Percentiles rank a stretch among this genome's conserved stretches.
These are phyloP conservation scores for Rhinichthys klamathensis DNA, from an alignment of 2,113 vertebrate species.

Conservation along the genomic window DNA sequence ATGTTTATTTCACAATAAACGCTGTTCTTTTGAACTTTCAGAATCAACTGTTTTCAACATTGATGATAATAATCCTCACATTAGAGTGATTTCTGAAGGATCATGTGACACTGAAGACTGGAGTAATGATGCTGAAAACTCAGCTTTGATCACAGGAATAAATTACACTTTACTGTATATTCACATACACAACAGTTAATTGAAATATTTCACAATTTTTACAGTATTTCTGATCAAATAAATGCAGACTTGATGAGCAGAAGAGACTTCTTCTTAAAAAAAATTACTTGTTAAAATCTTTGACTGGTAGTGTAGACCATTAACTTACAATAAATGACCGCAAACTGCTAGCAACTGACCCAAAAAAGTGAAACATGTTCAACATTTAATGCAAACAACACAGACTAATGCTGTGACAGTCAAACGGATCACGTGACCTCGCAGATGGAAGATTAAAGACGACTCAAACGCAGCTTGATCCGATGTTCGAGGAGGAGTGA, in stretches of 20 bases:
- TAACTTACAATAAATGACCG: too few relatives aligned
- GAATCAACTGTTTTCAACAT: neutral
- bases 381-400: neutral
- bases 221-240: neutral
- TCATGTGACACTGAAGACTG: neutral
- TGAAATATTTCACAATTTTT: neutral
- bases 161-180: neutral
- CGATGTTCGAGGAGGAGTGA: slow-evolving; percentile 76
- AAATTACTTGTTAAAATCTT: too few relatives aligned
- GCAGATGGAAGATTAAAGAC: neutral
- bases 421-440: neutral
- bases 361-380: neutral
- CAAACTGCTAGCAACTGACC: neutral
- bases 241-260: neutral
- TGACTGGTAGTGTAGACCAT: too few relatives aligned
- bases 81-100: neutral
- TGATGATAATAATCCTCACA: neutral
- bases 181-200: neutral
- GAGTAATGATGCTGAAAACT: neutral
- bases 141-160: neutral
- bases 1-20: too few relatives aligned
- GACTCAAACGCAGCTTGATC: neutral
- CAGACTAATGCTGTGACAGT: neutral
- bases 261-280: too few relatives aligned
- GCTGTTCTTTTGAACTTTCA: too few relatives aligned